Evolutionary conservation across 2,797 vertebrate genomes (phyloP).

Genomic region (Thunnus albacares): DNA sequence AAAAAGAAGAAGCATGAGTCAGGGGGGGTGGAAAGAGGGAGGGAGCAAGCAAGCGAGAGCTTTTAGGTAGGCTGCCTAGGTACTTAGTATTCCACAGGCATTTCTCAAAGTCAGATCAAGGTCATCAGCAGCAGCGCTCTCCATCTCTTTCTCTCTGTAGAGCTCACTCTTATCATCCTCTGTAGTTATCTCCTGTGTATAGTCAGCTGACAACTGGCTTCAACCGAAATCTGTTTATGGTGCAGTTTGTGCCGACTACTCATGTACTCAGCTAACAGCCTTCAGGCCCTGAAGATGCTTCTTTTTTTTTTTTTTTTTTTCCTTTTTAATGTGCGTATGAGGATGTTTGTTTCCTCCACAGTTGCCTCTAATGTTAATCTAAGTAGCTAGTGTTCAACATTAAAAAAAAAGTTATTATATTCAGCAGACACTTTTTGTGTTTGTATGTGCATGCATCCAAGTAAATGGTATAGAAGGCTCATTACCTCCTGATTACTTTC

Average conservation of each 20-base stretch:
- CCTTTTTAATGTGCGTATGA: slow-evolving; percentile 24
- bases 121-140: slow-evolving; percentile 75
- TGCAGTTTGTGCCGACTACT: slow-evolving; percentile 43
- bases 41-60: slow-evolving; percentile 48
- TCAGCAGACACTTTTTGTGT: background rate
- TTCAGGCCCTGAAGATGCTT: slow-evolving; percentile 15
- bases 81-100: slow-evolving; percentile 82
- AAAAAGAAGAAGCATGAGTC: slow-evolving; percentile 69
- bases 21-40: slow-evolving; percentile 54
- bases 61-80: slow-evolving; percentile 69
- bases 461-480: background rate
- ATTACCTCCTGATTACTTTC: background rate
- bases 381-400: slow-evolving; percentile 18
- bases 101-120: slow-evolving; percentile 83
- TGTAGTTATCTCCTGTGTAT: slow-evolving; percentile 55
- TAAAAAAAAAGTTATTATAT: background rate
- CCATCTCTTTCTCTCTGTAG: slow-evolving; percentile 55
- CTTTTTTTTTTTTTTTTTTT: background rate
- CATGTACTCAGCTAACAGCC: slow-evolving; percentile 37
- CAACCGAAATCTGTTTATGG: slow-evolving; percentile 68
- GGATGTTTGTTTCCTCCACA: slow-evolving; percentile 34
- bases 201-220: slow-evolving; percentile 41
- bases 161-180: slow-evolving; percentile 54
- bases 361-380: slow-evolving; percentile 15
- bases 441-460: background rate